Evolutionary conservation across 2,797 vertebrate genomes (phyloP).

Genomic region (Bradypodion ventrale): DNA sequence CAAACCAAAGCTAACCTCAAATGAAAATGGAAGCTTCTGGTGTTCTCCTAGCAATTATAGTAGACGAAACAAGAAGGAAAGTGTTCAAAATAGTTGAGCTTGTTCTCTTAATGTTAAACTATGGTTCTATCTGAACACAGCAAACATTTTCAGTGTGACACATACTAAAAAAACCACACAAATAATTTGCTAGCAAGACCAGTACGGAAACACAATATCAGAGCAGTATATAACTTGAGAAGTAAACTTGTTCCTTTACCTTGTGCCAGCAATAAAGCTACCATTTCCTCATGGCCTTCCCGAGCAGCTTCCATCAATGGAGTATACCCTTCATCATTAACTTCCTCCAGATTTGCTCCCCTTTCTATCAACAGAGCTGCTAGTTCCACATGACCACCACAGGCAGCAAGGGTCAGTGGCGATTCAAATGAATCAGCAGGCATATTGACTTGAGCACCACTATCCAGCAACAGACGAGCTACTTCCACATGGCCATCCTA

Average conservation of each 20-base stretch:
- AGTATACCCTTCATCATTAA: constrained; percentile 98
- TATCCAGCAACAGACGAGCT: constrained; percentile 96
- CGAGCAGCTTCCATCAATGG: constrained; percentile 98
- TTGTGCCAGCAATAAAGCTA: constrained; percentile 95
- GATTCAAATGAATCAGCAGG: constrained; percentile 98
- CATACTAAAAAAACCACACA: not conserved
- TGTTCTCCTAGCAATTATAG: not conserved
- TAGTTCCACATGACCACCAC: constrained; percentile 95
- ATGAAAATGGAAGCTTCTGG: not conserved
- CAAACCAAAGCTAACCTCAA: not conserved
- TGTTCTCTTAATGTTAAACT: not conserved
- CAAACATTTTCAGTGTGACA: not conserved
- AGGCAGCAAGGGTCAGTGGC: constrained; percentile 94
- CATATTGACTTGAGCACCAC: constrained; percentile 99
- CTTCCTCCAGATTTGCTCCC: constrained; percentile 98
- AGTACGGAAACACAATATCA: not conserved
- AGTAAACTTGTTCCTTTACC: constrained; percentile 71
- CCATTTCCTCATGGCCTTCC: constrained; percentile 99
- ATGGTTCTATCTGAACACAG: not conserved
- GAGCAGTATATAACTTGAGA: rapidly evolving
- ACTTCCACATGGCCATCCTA: constrained; percentile 99
- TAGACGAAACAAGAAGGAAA: not conserved
- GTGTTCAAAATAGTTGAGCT: not conserved
- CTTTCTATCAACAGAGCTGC: constrained; percentile 96
- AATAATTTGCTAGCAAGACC: not conserved